Evolutionary conservation across 2,113 vertebrate genomes (phyloP).

Genomic region (Scopus umbretta): DNA sequence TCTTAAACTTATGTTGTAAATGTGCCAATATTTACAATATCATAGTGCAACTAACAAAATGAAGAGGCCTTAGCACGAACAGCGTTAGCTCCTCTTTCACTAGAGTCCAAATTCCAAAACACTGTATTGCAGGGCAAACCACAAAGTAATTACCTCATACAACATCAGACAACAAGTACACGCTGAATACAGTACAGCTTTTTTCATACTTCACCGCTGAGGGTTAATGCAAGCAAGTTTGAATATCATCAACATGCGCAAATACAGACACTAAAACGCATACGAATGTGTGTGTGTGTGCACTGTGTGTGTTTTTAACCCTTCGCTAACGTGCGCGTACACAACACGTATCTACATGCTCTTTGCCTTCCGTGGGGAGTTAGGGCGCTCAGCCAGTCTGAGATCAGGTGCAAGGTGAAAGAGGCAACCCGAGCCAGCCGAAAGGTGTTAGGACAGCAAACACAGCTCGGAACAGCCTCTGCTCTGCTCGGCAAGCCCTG

Average conservation of each 20-base stretch:
- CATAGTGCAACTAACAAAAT: constrained; percentile 56
- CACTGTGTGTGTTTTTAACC: not conserved
- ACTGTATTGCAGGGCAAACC: constrained; percentile 54
- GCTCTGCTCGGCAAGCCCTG: not conserved
- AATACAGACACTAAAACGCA: not conserved
- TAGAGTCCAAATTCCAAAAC: constrained; percentile 48
- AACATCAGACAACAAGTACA: constrained; percentile 40
- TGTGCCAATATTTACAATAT: constrained; percentile 63
- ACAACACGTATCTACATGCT: not conserved
- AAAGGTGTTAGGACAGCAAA: not conserved
- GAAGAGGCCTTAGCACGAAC: constrained; percentile 58
- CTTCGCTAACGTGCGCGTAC: not conserved
- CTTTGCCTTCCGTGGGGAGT: not conserved
- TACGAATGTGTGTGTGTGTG: not conserved
- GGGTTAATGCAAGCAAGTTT: not conserved
- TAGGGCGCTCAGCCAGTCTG: not conserved
- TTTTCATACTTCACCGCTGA: constrained; percentile 9
- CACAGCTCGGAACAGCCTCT: not conserved
- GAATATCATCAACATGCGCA: not conserved
- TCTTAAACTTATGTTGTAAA: constrained; percentile 29
- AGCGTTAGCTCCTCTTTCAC: constrained; percentile 42
- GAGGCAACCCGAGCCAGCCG: not conserved
- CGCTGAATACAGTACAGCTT: constrained; percentile 8
- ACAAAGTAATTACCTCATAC: constrained; percentile 31
- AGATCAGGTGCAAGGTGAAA: not conserved